phyloP scores from a whole-genome alignment of 2,113 vertebrate species.

The Epinephelus cyanopodus region DNA sequence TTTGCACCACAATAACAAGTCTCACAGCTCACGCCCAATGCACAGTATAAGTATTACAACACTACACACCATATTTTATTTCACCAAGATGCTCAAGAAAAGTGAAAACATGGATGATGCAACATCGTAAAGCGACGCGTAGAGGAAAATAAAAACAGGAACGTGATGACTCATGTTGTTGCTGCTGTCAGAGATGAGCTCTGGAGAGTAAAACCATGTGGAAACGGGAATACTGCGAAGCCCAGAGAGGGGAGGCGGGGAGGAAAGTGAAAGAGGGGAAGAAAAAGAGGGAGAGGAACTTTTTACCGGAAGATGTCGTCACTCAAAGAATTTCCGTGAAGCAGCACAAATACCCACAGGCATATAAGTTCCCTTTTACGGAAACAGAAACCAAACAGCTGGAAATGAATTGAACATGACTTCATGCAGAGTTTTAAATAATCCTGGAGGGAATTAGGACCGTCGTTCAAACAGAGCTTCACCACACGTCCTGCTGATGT shows the following conservation, averaged over 20 bases:
- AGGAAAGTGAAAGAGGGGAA: not conserved
- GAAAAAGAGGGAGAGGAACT: not conserved
- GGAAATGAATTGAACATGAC: not conserved
- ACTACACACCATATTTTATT: not conserved
- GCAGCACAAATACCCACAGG: not conserved
- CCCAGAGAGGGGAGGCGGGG: too few relatives aligned
- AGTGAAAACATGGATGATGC: not conserved
- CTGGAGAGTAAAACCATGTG: not conserved
- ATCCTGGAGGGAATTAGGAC: not conserved
- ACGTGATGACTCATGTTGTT: not conserved
- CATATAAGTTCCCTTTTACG: not conserved
- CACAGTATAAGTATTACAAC: not conserved
- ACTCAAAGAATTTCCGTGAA: conserved; percentile 44
- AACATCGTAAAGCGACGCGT: not conserved
- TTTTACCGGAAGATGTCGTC: conserved; percentile 64
- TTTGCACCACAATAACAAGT: not conserved
- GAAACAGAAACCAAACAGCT: not conserved
- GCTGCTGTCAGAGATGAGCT: not conserved
- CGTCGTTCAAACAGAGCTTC: too few relatives aligned
- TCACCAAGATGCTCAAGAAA: not conserved
- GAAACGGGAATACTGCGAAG: not conserved
- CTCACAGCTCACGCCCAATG: not conserved
- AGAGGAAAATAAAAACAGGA: not conserved
- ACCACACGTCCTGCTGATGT: too few relatives aligned
- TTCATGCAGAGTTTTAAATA: not conserved